phyloP scores from a whole-genome alignment of 2,797 vertebrate species.

The Buceros bicornis region DNA sequence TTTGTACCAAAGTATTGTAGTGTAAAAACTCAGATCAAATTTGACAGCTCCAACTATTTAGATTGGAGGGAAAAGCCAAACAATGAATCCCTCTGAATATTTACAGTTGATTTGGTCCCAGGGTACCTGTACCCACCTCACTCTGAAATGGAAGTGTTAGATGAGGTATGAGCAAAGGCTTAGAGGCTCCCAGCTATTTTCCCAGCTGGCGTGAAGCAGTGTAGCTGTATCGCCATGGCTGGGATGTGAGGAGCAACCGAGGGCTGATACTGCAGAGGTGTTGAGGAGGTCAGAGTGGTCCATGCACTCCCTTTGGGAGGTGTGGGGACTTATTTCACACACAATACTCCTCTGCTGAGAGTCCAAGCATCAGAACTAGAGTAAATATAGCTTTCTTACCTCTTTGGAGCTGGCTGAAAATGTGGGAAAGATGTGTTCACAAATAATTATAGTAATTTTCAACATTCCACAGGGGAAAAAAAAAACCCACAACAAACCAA shows the following conservation, averaged over 20 bases:
- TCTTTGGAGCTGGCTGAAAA: background rate
- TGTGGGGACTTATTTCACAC: background rate
- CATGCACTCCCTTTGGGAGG: background rate
- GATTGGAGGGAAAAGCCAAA: conserved; percentile 69
- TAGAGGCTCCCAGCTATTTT: conserved; percentile 3
- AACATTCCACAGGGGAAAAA: background rate
- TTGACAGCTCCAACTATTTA: conserved; percentile 73
- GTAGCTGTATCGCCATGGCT: background rate
- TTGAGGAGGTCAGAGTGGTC: background rate
- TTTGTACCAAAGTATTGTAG: conserved; percentile 71
- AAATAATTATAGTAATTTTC: conserved; percentile 33
- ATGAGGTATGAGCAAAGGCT: background rate
- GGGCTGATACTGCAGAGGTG: background rate
- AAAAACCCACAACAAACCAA: background rate
- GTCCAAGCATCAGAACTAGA: background rate
- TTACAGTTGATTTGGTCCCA: conserved; percentile 71
- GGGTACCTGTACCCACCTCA: conserved; percentile 59
- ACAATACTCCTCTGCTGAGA: background rate
- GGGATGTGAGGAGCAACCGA: background rate
- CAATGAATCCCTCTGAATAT: conserved; percentile 73
- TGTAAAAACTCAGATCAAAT: conserved; percentile 66
- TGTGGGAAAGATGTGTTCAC: background rate
- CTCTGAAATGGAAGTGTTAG: conserved; percentile 26
- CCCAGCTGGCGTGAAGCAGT: background rate
- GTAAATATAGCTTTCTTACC: background rate